Base-by-base conservation (phyloP, 1,140 invertebrate species). In the Mactra quadrangularis region DNA sequence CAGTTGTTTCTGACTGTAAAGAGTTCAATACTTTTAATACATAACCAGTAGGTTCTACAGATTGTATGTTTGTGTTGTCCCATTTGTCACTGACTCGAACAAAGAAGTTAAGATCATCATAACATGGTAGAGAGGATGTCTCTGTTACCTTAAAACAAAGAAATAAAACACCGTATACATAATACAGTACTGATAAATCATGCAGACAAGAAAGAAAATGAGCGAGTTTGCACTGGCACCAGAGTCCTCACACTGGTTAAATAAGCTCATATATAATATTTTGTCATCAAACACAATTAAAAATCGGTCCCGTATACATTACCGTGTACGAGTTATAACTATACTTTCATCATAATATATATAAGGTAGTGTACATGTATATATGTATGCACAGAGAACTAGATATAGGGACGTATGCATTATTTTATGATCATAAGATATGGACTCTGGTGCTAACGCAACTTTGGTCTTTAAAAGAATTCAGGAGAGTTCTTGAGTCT, bases 1-100 rank as follows among this genome's bases (percentile, higher is more conserved):
- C 66, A 11, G 55, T 72, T 19, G 22, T 0, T 52, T 19, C 22
- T 11, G 97, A 96, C 89, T 97, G 96, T 88, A 96, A 93, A 0
- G 95, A 95, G 92, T 97, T 98, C 27, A 96, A 93, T 50, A 98
- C 94, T 93, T 97, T 97, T 35, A 98, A 92, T 13, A 97, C 95
- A 87, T 97, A 98, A 0, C 96, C 96, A 85, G 95, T 31, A 4
- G 68, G 27, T 64, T 82, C 87, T 0, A 88, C 31, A 6, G 82
- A 68, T 15, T 57, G 60, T 41, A 93, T 86, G 55, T 92, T 75
- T 50, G 85, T 86, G 72, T 92, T 91, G 35, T 79, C 84, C 25
- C 76, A 79, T 15, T 53, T 27, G 15, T 70, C 29, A 6, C 84
- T 70, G 0, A 90, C 89, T 68, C 90, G 89, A 27, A 95, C 92